A percentile compares a stretch with the other conserved stretches of the same genome.
phyloP scores from a whole-genome alignment of 2,113 vertebrate genomes.

The Neoarius graeffei region DNA sequence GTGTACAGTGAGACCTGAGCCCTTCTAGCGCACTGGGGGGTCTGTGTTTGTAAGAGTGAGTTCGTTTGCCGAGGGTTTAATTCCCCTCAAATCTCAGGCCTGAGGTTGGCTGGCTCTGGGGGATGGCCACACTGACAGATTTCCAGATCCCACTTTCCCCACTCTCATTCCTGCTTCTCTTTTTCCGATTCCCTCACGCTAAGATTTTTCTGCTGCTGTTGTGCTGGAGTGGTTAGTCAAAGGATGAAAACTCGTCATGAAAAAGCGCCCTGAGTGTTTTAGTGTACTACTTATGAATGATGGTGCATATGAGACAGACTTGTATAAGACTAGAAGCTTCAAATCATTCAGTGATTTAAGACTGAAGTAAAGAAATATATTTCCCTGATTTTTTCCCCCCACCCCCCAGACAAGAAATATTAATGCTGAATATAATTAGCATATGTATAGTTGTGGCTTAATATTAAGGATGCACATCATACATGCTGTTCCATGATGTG shows the following conservation, averaged over 20 bases:
- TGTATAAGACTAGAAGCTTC: not conserved
- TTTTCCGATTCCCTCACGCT: constrained; percentile 39
- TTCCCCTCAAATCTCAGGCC: constrained; percentile 63
- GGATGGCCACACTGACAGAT: constrained; percentile 56
- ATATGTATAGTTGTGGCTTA: not conserved
- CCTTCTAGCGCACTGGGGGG: constrained; percentile 35
- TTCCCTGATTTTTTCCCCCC: not conserved
- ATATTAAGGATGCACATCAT: not conserved
- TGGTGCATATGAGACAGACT: not conserved
- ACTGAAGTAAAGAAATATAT: not conserved
- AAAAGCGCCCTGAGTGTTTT: not conserved
- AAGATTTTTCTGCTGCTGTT: constrained; percentile 25
- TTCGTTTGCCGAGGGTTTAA: constrained; percentile 55
- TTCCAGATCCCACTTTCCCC: constrained; percentile 51
- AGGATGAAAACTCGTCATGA: not conserved
- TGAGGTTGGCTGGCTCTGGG: constrained; percentile 59
- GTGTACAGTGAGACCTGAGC: constrained; percentile 46
- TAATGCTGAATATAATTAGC: not conserved
- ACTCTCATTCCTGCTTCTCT: constrained; percentile 33
- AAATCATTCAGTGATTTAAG: not conserved
- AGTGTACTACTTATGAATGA: not conserved
- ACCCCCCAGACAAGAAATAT: not conserved
- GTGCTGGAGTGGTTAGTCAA: not conserved
- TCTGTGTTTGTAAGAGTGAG: constrained; percentile 34
- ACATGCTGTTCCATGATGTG: constrained; percentile 34